phyloP scores from a whole-genome alignment of 2,113 vertebrate species.

The Mastomys coucha region DNA sequence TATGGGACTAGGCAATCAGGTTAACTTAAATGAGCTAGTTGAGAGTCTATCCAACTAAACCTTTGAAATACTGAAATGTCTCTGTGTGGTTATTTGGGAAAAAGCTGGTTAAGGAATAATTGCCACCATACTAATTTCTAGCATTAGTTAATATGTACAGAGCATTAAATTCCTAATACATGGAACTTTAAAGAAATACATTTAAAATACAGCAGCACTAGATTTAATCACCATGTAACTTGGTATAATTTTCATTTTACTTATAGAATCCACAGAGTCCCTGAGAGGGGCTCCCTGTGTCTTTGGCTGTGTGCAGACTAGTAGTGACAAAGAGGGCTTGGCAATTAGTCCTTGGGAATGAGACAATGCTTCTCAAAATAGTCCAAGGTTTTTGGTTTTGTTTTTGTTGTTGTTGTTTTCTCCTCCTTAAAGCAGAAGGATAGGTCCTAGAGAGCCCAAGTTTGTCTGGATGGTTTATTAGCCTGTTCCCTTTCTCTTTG shows the following conservation, averaged over 20 bases:
- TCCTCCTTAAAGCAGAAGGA: not conserved
- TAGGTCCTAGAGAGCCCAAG: not conserved
- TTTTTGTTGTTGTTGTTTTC: too few relatives aligned
- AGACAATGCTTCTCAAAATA: conserved; percentile 5
- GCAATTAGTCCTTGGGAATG: not conserved
- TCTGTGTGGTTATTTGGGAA: too few relatives aligned
- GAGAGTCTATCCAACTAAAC: too few relatives aligned
- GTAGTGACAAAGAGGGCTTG: not conserved
- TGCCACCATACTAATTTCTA: too few relatives aligned
- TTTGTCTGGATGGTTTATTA: not conserved
- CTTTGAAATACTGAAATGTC: too few relatives aligned
- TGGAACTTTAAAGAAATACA: not conserved
- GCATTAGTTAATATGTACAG: too few relatives aligned
- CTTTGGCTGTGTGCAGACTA: not conserved
- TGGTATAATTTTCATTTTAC: not conserved
- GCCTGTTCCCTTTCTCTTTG: not conserved
- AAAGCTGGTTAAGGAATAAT: too few relatives aligned
- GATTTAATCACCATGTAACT: not conserved
- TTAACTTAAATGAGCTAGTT: too few relatives aligned
- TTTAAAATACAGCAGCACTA: not conserved
- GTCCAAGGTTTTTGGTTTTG: not conserved
- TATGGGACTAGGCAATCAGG: too few relatives aligned
- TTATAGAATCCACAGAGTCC: not conserved
- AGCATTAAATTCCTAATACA: not conserved
- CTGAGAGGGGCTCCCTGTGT: accelerated